A percentile compares a stretch with the other conserved stretches of the same genome.
Evolutionary conservation across 2,888 invertebrate species (phyloP).

Genomic region (Chalcis sispes): DNA sequence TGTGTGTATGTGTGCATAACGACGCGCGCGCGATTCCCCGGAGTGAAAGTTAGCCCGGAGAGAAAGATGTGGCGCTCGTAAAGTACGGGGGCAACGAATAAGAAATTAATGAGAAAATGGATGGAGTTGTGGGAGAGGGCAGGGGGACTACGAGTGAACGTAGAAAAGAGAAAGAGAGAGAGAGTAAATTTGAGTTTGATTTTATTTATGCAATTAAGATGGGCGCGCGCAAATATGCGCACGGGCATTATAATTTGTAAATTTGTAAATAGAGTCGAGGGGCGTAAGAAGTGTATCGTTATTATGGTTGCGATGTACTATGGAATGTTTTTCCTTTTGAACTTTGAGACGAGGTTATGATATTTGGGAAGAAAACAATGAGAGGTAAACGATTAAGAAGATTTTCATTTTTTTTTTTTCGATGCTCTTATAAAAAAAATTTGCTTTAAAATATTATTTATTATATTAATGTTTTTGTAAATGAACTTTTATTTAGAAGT

Average conservation of each 20-base stretch:
- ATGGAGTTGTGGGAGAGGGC: slow-evolving; percentile 15
- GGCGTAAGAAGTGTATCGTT: too few relatives aligned
- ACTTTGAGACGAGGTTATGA: too few relatives aligned
- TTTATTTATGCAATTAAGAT: slow-evolving; percentile 48
- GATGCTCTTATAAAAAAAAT: too few relatives aligned
- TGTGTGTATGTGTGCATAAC: neutral
- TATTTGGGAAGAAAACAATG: too few relatives aligned
- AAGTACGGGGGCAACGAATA: slow-evolving; percentile 50
- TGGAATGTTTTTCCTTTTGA: too few relatives aligned
- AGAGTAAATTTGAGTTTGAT: slow-evolving; percentile 49
- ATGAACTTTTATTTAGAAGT: too few relatives aligned
- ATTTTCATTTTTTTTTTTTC: too few relatives aligned
- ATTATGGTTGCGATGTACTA: neutral
- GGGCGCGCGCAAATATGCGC: slow-evolving; percentile 11
- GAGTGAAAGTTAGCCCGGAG: slow-evolving; percentile 53
- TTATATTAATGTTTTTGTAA: too few relatives aligned
- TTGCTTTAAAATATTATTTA: too few relatives aligned
- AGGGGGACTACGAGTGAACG: too few relatives aligned
- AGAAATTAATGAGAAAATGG: slow-evolving; percentile 58
- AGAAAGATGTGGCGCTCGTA: slow-evolving; percentile 16
- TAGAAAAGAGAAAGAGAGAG: too few relatives aligned
- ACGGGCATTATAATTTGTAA: neutral
- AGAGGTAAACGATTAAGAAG: too few relatives aligned
- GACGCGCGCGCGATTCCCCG: slow-evolving; percentile 40
- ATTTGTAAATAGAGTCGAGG: neutral